Percentiles rank a stretch among this genome's conserved stretches.
Conservation (phyloP, 2,113 vertebrate genomes). For the Mesembrinibis cayennensis region DNA sequence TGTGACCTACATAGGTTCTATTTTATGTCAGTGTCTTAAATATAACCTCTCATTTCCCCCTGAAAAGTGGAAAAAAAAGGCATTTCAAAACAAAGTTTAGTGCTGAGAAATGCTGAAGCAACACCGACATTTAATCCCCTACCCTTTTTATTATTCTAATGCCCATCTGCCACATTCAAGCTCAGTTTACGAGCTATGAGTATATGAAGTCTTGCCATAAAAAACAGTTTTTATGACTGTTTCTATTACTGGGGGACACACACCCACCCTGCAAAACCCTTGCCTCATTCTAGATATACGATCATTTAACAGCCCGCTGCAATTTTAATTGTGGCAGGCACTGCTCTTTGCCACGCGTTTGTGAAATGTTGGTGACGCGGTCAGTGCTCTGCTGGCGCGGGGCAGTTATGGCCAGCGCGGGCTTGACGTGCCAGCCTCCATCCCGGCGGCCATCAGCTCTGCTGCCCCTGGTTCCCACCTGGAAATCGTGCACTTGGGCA, state of each 20-base stretch:
- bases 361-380: background rate
- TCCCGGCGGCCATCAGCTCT: background rate
- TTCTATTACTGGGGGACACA: background rate
- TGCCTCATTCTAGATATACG: background rate
- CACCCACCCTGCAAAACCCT: background rate
- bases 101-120: background rate
- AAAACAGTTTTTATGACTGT: background rate
- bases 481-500: rapidly evolving
- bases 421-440: too few species aligned
- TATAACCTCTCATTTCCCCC: background rate
- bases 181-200: background rate
- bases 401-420: background rate
- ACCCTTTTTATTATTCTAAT: background rate
- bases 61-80: background rate
- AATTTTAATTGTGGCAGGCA: background rate
- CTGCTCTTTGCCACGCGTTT: background rate
- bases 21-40: background rate
- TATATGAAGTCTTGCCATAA: background rate
- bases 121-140: background rate
- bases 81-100: background rate
- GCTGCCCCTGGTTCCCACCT: background rate
- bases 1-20: slow-evolving; percentile 2
- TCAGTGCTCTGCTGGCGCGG: background rate
- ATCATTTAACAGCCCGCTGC: background rate
- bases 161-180: background rate